A percentile compares a stretch with the other conserved stretches of the same genome.
These are phyloP conservation scores for Parnassius glacialis DNA, from an alignment of 2,888 invertebrate genomes.

Conservation along the genomic window DNA sequence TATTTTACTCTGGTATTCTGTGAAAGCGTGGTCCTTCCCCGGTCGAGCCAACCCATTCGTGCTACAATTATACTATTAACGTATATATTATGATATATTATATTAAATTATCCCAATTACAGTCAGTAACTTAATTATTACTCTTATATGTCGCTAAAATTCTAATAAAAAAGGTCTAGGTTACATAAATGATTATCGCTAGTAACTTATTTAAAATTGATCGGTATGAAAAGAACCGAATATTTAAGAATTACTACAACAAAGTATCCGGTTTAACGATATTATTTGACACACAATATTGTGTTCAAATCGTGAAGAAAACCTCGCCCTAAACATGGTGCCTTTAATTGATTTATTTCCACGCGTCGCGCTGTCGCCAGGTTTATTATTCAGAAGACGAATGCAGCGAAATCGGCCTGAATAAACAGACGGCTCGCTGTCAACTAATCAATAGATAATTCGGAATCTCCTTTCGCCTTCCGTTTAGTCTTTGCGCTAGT, in stretches of 20 bases:
- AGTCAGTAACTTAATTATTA: too few relatives aligned
- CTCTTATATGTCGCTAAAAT: too few relatives aligned
- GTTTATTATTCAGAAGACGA: conserved; percentile 55
- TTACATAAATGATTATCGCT: too few relatives aligned
- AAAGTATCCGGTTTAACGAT: conserved; percentile 20
- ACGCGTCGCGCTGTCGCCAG: conserved; percentile 32
- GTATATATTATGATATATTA: too few relatives aligned
- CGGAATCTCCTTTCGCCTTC: conserved; percentile 19
- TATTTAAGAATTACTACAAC: not conserved
- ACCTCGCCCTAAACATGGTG: conserved; percentile 29
- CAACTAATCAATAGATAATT: conserved; percentile 38
- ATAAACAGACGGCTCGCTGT: conserved; percentile 41
- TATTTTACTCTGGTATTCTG: too few relatives aligned
- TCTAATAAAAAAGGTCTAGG: too few relatives aligned
- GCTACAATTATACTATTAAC: too few relatives aligned
- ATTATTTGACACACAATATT: conserved; percentile 19
- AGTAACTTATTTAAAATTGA: too few relatives aligned
- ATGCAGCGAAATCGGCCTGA: conserved; percentile 66
- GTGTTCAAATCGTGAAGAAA: conserved; percentile 16
- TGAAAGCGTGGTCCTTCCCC: too few relatives aligned
- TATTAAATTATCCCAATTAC: too few relatives aligned
- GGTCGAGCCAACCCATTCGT: too few relatives aligned
- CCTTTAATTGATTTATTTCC: conserved; percentile 38
- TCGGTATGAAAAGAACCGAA: not conserved
- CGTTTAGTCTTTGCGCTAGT: conserved; percentile 13